phyloP scores from a whole-genome alignment of 2,113 vertebrate species.

The Melanerpes formicivorus region DNA sequence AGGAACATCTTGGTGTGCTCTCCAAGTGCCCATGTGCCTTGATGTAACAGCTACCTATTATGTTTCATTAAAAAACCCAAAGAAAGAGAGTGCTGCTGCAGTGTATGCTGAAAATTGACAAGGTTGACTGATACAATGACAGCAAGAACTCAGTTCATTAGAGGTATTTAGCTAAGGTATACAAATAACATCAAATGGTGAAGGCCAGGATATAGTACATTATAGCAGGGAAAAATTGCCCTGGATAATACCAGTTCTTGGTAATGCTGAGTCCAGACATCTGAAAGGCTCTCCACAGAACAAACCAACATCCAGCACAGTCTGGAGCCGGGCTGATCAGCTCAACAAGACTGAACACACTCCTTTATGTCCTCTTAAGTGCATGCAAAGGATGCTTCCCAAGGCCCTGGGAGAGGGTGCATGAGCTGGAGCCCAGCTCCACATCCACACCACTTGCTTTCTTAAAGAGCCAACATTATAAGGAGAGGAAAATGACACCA shows the following conservation, averaged over 20 bases:
- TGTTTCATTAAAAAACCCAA: neutral
- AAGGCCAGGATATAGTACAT: neutral
- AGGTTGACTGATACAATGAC: neutral
- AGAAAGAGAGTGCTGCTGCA: neutral
- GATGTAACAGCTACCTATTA: neutral
- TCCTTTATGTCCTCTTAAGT: neutral
- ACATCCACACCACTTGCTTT: neutral
- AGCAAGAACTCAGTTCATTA: neutral
- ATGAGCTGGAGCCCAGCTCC: neutral
- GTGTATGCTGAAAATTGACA: neutral
- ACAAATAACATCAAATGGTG: neutral
- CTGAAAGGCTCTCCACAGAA: neutral
- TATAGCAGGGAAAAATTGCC: neutral
- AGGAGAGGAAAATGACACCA: neutral
- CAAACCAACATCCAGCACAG: accelerated
- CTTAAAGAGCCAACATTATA: neutral
- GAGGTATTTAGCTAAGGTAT: neutral
- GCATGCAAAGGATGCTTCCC: neutral
- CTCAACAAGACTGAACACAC: neutral
- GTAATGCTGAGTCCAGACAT: neutral
- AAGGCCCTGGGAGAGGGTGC: neutral
- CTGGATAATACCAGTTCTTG: neutral
- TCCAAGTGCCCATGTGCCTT: neutral
- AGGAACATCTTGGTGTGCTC: neutral
- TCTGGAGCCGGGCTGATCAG: neutral